Evolutionary conservation across 2,797 vertebrate genomes (phyloP).

Genomic region (Typhlichthys eigenmanni): DNA sequence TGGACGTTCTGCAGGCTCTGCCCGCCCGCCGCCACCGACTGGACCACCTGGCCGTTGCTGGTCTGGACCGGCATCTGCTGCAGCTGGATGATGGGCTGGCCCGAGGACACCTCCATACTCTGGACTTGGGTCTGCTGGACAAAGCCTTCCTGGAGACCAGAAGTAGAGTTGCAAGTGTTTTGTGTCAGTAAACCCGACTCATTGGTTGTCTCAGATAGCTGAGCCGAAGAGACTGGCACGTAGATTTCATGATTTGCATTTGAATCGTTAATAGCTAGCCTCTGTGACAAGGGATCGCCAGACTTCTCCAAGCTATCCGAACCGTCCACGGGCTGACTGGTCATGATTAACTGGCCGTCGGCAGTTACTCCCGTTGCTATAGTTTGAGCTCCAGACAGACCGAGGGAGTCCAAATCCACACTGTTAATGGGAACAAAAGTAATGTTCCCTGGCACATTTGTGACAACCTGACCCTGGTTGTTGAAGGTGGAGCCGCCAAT

Average conservation of each 20-base stretch:
- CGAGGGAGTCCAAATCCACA: conserved; percentile 96
- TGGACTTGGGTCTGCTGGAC: conserved; percentile 91
- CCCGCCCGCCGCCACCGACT: conserved; percentile 82
- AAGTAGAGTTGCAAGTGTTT: conserved; percentile 79
- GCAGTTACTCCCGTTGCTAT: conserved; percentile 97
- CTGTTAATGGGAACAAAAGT: conserved; percentile 99
- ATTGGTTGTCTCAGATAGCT: conserved; percentile 86
- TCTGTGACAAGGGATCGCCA: conserved; percentile 87
- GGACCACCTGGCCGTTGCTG: conserved; percentile 90
- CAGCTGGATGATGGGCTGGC: conserved; percentile 92
- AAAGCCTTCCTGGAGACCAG: conserved; percentile 87
- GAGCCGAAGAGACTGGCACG: conserved; percentile 94
- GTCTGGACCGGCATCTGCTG: conserved; percentile 89
- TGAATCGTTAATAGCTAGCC: conserved; percentile 83
- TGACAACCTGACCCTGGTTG: conserved; percentile 96
- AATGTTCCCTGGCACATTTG: conserved; percentile 97
- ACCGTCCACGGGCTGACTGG: conserved; percentile 86
- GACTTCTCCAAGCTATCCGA: conserved; percentile 89
- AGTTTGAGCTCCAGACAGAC: conserved; percentile 94
- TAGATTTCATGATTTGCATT: conserved; percentile 91
- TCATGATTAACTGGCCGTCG: conserved; percentile 95
- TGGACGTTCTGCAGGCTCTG: conserved; percentile 95
- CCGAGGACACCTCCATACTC: conserved; percentile 88
- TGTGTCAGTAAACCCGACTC: conserved; percentile 90
- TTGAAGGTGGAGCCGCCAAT: conserved; percentile 92